Base-by-base conservation (phyloP, 2,797 vertebrate species). In the Periparus ater region DNA sequence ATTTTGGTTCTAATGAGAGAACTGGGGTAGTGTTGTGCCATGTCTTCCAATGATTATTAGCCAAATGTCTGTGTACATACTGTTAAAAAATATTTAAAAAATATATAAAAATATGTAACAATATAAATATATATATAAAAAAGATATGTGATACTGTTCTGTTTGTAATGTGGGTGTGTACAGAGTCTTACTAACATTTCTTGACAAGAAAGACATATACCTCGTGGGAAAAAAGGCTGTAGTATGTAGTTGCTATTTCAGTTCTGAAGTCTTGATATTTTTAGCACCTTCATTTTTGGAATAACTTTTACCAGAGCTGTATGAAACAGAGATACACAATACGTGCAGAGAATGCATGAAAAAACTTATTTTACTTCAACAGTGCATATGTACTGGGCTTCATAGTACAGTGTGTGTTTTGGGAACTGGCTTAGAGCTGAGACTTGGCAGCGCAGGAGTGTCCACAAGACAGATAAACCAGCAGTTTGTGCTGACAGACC, bases 201-300 rank as follows among this genome's bases (percentile, higher is more conserved):
- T 75, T 78, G 66, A 88, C 85, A 89, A 88, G 70, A 83, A 44
- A 47, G 26, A 36, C 45, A 42, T 70, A 66, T 12, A 81, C 47
- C 50, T 88, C n/a, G 6, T 88, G 42, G 60, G 19, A 29, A 86
- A 95, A 84, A 80, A 77, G 20, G 7, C 68, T 84, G 65, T 30
- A 72, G 25, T 48, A 30, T 76, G 47, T 66, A 23, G 23, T 48
- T 88, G 48, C 70, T 88, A 40, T 92, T 94, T 91, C 58, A 70
- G 51, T 81, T 68, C 82, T 88, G 48, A 78, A 88, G 23, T 65
- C 36, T 30, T 63, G 73, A 57, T 94, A 92, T 96, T 94, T 96
- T 95, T 94, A 95, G 92, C 74, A 82, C 48, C 65, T 89, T 95
- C 71, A 47, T 94, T 95, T 96, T 96, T 96, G 85, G 89, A 91